phyloP scores from a whole-genome alignment of 2,888 invertebrate genomes.

The Sinotaia quadrata region DNA sequence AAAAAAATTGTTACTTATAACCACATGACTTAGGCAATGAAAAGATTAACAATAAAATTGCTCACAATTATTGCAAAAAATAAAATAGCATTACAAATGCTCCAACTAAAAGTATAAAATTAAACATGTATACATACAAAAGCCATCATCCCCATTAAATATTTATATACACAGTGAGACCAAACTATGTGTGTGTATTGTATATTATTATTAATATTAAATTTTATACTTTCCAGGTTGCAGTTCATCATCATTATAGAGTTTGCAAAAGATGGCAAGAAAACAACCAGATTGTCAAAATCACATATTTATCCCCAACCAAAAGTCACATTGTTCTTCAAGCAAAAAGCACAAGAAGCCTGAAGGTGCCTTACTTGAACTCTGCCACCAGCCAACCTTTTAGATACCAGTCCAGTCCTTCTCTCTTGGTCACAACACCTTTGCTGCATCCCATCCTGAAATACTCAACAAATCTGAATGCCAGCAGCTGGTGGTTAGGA shows the following conservation, averaged over 20 bases:
- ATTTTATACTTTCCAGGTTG: constrained; percentile 48
- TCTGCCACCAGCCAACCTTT: neutral
- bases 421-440: constrained; percentile 5
- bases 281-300: constrained; percentile 34
- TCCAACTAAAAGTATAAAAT: too few species aligned
- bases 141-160: too few species aligned
- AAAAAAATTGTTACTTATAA: too few species aligned
- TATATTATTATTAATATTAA: neutral
- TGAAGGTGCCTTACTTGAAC: neutral
- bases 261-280: constrained; percentile 26
- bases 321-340: constrained; percentile 24
- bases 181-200: neutral
- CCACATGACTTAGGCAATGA: too few species aligned
- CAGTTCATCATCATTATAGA: constrained; percentile 53
- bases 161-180: too few species aligned
- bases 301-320: constrained; percentile 28
- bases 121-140: too few species aligned
- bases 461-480: constrained; percentile 26
- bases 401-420: too few species aligned
- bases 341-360: constrained; percentile 12
- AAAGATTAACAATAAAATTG: too few species aligned
- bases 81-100: too few species aligned
- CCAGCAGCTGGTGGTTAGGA: constrained; percentile 18
- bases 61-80: too few species aligned
- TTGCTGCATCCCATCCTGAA: constrained; percentile 29